Percentiles rank a stretch among this genome's conserved stretches.
These are phyloP conservation scores for Magallana angulata DNA, from an alignment of 1,140 invertebrate species.

Conservation along the genomic window DNA sequence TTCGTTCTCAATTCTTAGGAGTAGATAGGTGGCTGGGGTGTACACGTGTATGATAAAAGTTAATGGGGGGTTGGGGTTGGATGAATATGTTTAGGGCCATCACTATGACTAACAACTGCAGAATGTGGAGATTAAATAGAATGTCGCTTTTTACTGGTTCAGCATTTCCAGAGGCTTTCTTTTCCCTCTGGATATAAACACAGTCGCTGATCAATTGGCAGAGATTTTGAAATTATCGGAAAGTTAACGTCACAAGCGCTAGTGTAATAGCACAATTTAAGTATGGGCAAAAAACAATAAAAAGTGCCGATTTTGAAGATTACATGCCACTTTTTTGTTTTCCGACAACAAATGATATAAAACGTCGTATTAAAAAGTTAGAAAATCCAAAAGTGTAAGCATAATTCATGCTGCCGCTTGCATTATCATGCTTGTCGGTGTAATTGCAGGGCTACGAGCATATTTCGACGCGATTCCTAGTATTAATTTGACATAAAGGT, in stretches of 20 bases:
- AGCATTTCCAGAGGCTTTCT: too few relatives aligned
- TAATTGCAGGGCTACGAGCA: constrained; percentile 18
- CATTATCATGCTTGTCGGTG: background rate
- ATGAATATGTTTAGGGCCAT: too few relatives aligned
- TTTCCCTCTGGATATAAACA: too few relatives aligned
- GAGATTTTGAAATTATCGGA: background rate
- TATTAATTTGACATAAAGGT: constrained; percentile 31
- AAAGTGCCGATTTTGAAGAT: constrained; percentile 11
- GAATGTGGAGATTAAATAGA: too few relatives aligned
- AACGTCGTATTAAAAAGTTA: constrained; percentile 6
- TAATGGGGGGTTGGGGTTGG: too few relatives aligned
- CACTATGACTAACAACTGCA: too few relatives aligned
- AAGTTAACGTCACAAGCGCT: background rate
- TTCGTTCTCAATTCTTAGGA: too few relatives aligned
- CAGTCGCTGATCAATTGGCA: too few relatives aligned
- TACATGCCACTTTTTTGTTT: background rate
- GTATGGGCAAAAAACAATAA: background rate
- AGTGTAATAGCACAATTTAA: background rate
- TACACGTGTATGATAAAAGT: too few relatives aligned
- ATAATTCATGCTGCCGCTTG: background rate
- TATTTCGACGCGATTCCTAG: constrained; percentile 1
- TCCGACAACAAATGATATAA: constrained; percentile 11
- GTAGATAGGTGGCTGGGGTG: too few relatives aligned
- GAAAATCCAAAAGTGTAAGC: background rate
- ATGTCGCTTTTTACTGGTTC: too few relatives aligned